Percentiles rank a stretch among this genome's conserved stretches.
These are phyloP conservation scores for Bombus turneri DNA, from an alignment of 1,140 invertebrate genomes.

Conservation along the genomic window DNA sequence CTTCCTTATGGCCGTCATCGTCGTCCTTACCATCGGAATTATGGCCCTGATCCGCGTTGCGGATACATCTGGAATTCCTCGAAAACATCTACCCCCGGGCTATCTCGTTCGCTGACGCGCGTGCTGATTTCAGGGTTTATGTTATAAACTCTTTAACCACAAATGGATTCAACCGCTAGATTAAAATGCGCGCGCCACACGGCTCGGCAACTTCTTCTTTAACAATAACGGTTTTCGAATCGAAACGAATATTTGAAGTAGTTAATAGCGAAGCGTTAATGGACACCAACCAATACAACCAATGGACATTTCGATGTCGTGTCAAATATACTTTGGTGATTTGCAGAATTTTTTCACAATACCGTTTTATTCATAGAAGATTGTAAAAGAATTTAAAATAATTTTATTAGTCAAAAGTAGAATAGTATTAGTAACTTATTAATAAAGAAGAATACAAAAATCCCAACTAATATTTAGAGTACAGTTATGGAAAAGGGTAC, in stretches of 20 bases:
- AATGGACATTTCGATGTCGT: not conserved
- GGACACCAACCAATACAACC: not conserved
- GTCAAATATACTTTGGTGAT: not conserved
- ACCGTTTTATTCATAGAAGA: too few relatives aligned
- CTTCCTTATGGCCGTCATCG: constrained; percentile 43
- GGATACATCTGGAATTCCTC: constrained; percentile 12
- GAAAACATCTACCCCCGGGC: not conserved
- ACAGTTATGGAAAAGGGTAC: too few relatives aligned
- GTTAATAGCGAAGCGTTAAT: not conserved
- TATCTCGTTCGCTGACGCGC: not conserved
- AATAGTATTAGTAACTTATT: too few relatives aligned
- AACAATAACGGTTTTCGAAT: not conserved
- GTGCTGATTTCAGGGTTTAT: not conserved
- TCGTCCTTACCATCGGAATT: constrained; percentile 34
- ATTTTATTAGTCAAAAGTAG: not conserved
- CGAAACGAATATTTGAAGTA: too few relatives aligned
- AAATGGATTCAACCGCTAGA: too few relatives aligned
- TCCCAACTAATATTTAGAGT: not conserved
- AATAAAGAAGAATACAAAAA: not conserved
- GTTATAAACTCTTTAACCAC: not conserved
- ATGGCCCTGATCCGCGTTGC: not conserved
- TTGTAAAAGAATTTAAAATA: not conserved
- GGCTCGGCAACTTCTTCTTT: not conserved
- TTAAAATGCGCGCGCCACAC: too few relatives aligned
- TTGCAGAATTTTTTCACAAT: too few relatives aligned